Evolutionary conservation across 1,140 invertebrate species (phyloP).

Genomic region (Drosophila virilis): DNA sequence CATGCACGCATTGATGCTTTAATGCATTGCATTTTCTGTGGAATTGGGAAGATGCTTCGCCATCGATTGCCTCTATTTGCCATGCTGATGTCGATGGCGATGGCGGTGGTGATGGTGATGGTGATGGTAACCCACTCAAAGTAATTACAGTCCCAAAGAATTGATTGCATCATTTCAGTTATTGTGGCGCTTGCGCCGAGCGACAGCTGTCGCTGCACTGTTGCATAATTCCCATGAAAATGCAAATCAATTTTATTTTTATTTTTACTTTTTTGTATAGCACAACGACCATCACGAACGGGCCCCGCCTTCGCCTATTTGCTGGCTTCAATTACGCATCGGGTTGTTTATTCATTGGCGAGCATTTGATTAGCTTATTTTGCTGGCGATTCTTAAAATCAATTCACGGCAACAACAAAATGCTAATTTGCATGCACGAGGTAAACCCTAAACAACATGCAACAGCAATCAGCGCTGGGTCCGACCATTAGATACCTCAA

Average conservation of each 20-base stretch:
- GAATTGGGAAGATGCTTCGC: too few species aligned
- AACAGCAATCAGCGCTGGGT: too few species aligned
- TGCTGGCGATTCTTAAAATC: constrained; percentile 14
- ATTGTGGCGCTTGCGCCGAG: constrained; percentile 11
- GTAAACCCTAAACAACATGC: too few species aligned
- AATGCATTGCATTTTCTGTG: too few species aligned
- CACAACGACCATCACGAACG: too few species aligned
- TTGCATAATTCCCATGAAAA: constrained; percentile 34
- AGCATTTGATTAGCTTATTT: constrained; percentile 56
- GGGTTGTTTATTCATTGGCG: constrained; percentile 51
- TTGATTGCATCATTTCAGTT: constrained; percentile 16
- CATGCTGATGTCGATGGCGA: too few species aligned
- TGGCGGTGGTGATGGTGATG: too few species aligned
- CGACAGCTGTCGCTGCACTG: constrained; percentile 14
- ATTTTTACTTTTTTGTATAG: not conserved
- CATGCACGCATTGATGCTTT: too few species aligned
- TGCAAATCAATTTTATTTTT: constrained; percentile 62
- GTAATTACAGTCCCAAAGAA: constrained; percentile 13
- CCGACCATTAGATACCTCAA: too few species aligned
- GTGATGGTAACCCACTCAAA: not conserved
- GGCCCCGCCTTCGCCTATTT: not conserved
- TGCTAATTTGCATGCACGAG: constrained; percentile 45
- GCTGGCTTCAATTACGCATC: constrained; percentile 23
- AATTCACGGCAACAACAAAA: constrained; percentile 26
- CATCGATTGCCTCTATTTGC: too few species aligned